These are phyloP conservation scores for Tethya wilhelma DNA, from an alignment of 37 sponge, comb jelly and placozoan genomes.

Conservation along the genomic window DNA sequence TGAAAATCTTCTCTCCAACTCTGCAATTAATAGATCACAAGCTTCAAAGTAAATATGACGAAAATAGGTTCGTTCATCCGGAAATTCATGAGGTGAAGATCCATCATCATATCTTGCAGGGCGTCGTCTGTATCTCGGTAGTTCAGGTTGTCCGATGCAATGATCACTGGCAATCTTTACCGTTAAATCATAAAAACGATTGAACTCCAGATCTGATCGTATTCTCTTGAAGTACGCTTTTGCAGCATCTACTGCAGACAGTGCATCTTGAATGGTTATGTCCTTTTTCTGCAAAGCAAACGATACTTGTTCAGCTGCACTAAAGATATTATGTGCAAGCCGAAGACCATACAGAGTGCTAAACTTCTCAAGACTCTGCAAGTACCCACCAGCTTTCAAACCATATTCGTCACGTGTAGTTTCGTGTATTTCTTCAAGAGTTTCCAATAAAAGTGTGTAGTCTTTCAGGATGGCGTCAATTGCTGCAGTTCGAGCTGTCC, in stretches of 20 bases:
- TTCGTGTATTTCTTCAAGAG: conserved; percentile 32
- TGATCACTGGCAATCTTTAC: conserved; percentile 5
- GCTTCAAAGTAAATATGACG: conserved; percentile 21
- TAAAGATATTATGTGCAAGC: conserved; percentile 52
- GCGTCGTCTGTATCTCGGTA: conserved; percentile 53
- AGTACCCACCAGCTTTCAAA: conserved; percentile 30
- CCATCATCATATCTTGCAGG: conserved; percentile 24
- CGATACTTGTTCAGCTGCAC: conserved; percentile 61
- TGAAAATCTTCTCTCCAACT: conserved; percentile 45
- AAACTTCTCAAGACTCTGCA: conserved; percentile 53
- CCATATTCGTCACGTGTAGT: conserved; percentile 27
- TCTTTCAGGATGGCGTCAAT: conserved; percentile 47
- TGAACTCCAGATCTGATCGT: conserved; percentile 31
- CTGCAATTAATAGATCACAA: conserved; percentile 14
- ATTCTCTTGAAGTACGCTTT: conserved; percentile 24
- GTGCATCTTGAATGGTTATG: conserved; percentile 47
- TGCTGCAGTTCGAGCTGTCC: conserved; percentile 66
- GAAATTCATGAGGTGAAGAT: neutral
- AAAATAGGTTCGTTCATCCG: neutral
- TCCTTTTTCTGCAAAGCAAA: conserved; percentile 41
- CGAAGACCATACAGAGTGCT: conserved; percentile 69
- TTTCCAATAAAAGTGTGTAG: conserved; percentile 15
- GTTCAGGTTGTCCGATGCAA: conserved; percentile 19
- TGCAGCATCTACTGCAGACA: conserved; percentile 20
- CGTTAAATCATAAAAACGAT: conserved; percentile 9